phyloP scores from a whole-genome alignment of 2,797 vertebrate species.

The Ispidina lecontei region DNA sequence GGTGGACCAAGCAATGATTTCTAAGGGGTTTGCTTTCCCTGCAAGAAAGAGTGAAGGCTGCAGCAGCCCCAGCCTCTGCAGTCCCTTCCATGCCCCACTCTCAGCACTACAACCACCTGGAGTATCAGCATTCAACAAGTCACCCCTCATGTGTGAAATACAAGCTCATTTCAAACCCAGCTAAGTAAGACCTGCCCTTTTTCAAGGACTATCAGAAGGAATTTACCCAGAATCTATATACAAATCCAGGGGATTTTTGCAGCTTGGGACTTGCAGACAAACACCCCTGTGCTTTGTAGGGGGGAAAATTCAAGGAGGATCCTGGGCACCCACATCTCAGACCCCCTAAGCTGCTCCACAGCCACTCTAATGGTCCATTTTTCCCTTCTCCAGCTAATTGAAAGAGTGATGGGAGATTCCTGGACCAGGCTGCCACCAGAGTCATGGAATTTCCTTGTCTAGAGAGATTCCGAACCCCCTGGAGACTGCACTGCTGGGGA shows the following conservation, averaged over 20 bases:
- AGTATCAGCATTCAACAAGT: not conserved
- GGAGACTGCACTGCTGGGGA: not conserved
- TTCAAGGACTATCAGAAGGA: not conserved
- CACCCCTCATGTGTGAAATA: not conserved
- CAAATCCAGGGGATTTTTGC: not conserved
- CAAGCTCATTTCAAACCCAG: not conserved
- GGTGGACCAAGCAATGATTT: not conserved
- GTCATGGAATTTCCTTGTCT: not conserved
- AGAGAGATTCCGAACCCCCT: not conserved
- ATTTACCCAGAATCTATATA: not conserved
- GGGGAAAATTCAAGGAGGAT: not conserved
- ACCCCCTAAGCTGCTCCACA: not conserved
- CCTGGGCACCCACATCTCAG: not conserved
- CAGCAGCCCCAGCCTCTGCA: not conserved
- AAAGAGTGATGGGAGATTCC: not conserved
- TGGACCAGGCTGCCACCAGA: not conserved
- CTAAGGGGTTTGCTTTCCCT: not conserved
- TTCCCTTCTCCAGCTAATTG: not conserved
- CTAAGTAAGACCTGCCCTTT: not conserved
- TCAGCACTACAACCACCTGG: not conserved
- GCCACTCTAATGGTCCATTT: accelerated
- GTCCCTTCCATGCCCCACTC: not conserved
- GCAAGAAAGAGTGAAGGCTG: not conserved
- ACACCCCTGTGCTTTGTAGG: not conserved
- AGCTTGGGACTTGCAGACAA: not conserved